Conservation (phyloP, 2,113 vertebrate species). For the Sphyrna mokarran region DNA sequence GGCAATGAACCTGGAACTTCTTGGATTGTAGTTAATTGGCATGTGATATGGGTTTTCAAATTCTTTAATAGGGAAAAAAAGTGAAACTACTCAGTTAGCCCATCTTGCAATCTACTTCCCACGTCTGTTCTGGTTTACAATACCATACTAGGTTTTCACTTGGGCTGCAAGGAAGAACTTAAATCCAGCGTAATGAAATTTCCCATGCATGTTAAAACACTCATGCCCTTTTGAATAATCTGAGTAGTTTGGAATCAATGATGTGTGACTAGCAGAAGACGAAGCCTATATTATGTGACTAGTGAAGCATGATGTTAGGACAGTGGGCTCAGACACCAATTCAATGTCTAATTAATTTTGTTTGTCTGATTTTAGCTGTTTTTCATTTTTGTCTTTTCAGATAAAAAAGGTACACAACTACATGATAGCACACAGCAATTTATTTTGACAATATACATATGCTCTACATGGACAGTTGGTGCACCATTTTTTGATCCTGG, state of each 20-base stretch:
- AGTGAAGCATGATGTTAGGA: not conserved
- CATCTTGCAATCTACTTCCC: not conserved
- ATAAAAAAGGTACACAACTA: slow-evolving; percentile 2
- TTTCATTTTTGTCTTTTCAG: not conserved
- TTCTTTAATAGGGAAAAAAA: not conserved
- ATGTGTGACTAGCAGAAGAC: not conserved
- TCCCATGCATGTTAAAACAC: not conserved
- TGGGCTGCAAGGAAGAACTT: not conserved
- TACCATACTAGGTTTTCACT: not conserved
- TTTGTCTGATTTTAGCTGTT: not conserved
- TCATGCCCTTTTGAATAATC: not conserved
- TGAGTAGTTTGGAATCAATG: not conserved
- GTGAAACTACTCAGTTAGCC: not conserved
- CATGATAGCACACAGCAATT: slow-evolving; percentile 35
- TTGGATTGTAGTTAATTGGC: not conserved
- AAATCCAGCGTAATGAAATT: not conserved
- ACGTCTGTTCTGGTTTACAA: not conserved
- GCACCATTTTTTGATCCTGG: slow-evolving; percentile 22
- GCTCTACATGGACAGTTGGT: slow-evolving; percentile 34
- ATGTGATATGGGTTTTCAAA: not conserved
- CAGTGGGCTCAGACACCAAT: not conserved
- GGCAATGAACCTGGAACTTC: not conserved
- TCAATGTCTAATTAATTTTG: not conserved
- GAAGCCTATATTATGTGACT: not conserved
- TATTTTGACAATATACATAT: slow-evolving; percentile 36